These are phyloP conservation scores for Cheilosia vulpina DNA, from an alignment of 2,888 invertebrate species.

Conservation along the genomic window DNA sequence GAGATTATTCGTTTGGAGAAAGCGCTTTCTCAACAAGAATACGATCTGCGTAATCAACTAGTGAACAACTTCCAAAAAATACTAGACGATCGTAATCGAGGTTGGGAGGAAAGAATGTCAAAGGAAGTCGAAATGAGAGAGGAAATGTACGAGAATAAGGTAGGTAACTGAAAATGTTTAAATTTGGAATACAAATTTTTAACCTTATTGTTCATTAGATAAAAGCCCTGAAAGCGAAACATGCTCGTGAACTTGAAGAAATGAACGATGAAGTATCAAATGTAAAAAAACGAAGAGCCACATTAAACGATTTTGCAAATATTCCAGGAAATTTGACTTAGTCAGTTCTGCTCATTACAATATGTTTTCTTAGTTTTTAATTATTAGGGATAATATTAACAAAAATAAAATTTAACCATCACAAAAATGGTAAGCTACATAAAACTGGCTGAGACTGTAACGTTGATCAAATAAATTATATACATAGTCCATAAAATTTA, in stretches of 20 bases:
- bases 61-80: slow-evolving; percentile 78
- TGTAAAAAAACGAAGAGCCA: slow-evolving; percentile 58
- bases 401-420: no score
- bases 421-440: no score
- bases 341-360: no score
- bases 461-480: no score
- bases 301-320: slow-evolving; percentile 40
- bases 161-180: slow-evolving; percentile 48
- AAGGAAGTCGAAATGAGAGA: slow-evolving; percentile 77
- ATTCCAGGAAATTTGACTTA: neutral
- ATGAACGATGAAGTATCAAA: slow-evolving; percentile 46
- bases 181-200: neutral
- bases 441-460: no score
- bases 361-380: no score
- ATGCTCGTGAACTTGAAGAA: slow-evolving; percentile 60
- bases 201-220: slow-evolving; percentile 24
- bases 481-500: no score
- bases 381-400: no score
- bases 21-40: slow-evolving; percentile 77
- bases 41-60: slow-evolving; percentile 79
- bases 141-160: slow-evolving; percentile 79
- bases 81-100: slow-evolving; percentile 75
- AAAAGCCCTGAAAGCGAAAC: slow-evolving; percentile 52
- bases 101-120: slow-evolving; percentile 76
- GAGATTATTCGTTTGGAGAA: slow-evolving; percentile 64